Base-by-base conservation (phyloP, 2,797 vertebrate species). In the Eremophila alpestris region DNA sequence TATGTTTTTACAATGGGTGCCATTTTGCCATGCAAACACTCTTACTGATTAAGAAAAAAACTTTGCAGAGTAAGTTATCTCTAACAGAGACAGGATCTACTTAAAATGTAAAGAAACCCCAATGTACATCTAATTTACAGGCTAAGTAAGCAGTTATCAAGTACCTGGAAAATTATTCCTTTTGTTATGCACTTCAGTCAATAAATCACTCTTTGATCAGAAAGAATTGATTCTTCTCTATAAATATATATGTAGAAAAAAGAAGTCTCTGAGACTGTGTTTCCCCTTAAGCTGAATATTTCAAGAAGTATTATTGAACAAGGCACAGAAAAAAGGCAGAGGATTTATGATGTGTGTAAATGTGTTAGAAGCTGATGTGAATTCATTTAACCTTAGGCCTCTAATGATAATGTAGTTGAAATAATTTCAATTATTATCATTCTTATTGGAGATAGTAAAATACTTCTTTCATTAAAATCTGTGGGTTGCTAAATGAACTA, bases 371-470 rank as follows among this genome's bases (percentile, higher is more conserved):
- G 59, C 49, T 62, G 83, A 84, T 78, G 58, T 91, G 78, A 91
- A 45, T 89, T 95, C 18, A 54, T 82, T 91, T 94, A 93, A 90
- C 89, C 85, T 78, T 59, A 27, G 60, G 83, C 83, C 36, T 91
- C 56, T 86, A 92, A 70, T 0, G 1, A 90, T 78, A 86, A 91
- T 68, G 67, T 90, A 94, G 89, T 75, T 92, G 48, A 96, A 97
- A 93, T 91, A 54, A 93, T 95, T 96, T 97, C 93, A 93, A 94
- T 95, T 94, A 93, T 79, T 96, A 69, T 83, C 11, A 67, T 49
- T 88, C 65, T 78, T 92, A 87, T 79, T 79, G 41, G 63, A 89
- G 60, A 83, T 29, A 78, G 59, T 93, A 16, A 36, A 94, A 63
- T 77, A 46, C 65, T 89, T 95, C 92, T 95, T 81, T 90, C 83